Percentiles rank a stretch among this genome's conserved stretches.
Evolutionary conservation across 2,797 vertebrate species (phyloP).

Genomic region (Xiphophorus birchmanni): DNA sequence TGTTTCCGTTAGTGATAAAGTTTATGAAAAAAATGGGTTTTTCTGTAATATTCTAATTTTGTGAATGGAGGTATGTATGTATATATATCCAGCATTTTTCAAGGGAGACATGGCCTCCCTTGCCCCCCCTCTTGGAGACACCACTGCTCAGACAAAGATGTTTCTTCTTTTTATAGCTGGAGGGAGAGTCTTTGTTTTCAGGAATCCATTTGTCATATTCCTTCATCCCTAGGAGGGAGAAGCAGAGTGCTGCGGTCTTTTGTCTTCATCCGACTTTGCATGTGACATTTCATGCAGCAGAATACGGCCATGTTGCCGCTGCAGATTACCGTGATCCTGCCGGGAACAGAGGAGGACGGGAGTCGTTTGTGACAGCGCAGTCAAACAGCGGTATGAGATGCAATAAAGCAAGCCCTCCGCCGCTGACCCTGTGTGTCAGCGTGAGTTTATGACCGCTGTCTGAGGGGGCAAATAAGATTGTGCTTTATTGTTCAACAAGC

Average conservation of each 20-base stretch:
- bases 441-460: conserved; percentile 72
- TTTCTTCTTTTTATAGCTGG: conserved; percentile 23
- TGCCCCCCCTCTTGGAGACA: neutral
- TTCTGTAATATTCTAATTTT: too few relatives aligned
- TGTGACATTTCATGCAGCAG: conserved; percentile 70
- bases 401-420: conserved; percentile 62
- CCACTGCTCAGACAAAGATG: conserved; percentile 32
- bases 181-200: conserved; percentile 30
- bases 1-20: too few relatives aligned
- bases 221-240: conserved; percentile 32
- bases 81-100: too few relatives aligned
- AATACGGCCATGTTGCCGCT: conserved; percentile 53
- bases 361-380: conserved; percentile 32
- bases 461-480: conserved; percentile 72
- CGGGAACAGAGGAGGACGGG: conserved; percentile 36
- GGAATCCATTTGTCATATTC: conserved; percentile 31
- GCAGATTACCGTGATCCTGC: conserved; percentile 59
- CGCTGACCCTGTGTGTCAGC: conserved; percentile 63
- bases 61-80: too few relatives aligned
- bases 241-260: conserved; percentile 13
- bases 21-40: too few relatives aligned
- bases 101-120: too few relatives aligned
- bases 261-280: conserved; percentile 19
- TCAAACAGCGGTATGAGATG: conserved; percentile 40
- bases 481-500: conserved; percentile 79